phyloP scores from a whole-genome alignment of 2,888 invertebrate species.

The Drymonia ruficornis region DNA sequence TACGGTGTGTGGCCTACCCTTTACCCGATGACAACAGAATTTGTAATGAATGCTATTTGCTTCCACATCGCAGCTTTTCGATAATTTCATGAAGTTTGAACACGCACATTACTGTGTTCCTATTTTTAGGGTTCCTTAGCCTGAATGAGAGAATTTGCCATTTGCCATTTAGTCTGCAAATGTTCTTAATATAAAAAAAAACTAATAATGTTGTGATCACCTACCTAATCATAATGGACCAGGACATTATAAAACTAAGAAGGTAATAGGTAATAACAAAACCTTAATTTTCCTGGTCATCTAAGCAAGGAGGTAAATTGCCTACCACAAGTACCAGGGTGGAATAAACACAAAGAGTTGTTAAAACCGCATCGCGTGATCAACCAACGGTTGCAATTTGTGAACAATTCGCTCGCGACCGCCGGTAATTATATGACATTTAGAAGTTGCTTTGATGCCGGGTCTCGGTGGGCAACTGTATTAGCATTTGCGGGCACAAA shows the following conservation, averaged over 20 bases:
- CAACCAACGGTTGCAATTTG: conserved; percentile 31
- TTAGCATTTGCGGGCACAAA: conserved; percentile 5
- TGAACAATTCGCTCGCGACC: conserved; percentile 38
- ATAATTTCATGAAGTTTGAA: neutral
- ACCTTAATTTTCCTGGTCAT: conserved; percentile 9
- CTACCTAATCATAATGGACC: no score
- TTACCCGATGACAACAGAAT: conserved; percentile 16
- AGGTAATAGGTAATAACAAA: neutral
- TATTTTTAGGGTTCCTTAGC: neutral
- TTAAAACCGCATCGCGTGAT: conserved; percentile 45
- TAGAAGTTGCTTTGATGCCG: conserved; percentile 25
- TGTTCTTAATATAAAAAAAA: no score
- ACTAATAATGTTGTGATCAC: no score
- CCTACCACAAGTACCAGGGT: conserved; percentile 31
- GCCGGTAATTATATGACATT: conserved; percentile 41
- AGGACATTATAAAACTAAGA: neutral
- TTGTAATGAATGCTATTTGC: neutral
- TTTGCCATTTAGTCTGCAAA: no score
- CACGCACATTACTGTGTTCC: neutral
- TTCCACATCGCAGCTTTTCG: neutral
- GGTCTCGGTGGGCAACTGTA: neutral
- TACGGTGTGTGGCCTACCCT: conserved; percentile 21
- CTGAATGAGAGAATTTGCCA: neutral
- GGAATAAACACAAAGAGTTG: conserved; percentile 33
- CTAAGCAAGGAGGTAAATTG: conserved; percentile 22